Evolutionary conservation across 2,797 vertebrate species (phyloP), one percentile per base, ranked within the genome.

Genomic region (Botia almorhae): DNA sequence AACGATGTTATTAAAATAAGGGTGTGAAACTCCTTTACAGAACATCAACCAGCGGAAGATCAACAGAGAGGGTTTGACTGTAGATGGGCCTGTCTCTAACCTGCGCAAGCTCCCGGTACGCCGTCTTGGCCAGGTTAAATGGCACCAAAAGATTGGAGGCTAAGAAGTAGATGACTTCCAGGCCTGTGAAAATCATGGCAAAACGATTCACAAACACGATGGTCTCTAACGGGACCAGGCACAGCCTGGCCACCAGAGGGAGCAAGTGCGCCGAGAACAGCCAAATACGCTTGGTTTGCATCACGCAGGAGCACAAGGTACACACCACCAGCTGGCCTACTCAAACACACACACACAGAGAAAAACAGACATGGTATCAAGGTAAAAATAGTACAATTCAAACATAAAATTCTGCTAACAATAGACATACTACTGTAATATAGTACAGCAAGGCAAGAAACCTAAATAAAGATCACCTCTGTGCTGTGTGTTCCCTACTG

Each of bases 221-320:
- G 61, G 96, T 98, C 91, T 98, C 97, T 86, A 98, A 88, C 2
- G 97, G 98, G 67, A 99, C 96, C 26, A 99, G 94, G 90, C 98
- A 99, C 80, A 99, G 96, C 2, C 97, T 93, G 71, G 97, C 97
- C 93, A 98, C 94, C 79, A 99, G 95, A 88, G 98, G 98, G 90
- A 99, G 96, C 90, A 99, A 94, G 87, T 99, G 98, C 81, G 97
- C 98, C 0, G 97, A 99, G 87, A 99, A 99, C 2, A 99, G 95
- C 98, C 98, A 99, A 84, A 99, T 98, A 92, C 97, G 96, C 87
- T 98, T 99, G 53, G 98, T 99, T 90, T 98, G 78, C 55, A 84
- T 73, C 53, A 83, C 69, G 74, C 69, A 86, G 21, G 78, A 70
- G 67, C 76, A 80, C 50, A 80, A 92, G 0, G 97, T 69, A 21